Percentiles rank a stretch among this genome's conserved stretches.
Evolutionary conservation across 2,113 vertebrate species (phyloP).

Genomic region (Semnornis frantzii): DNA sequence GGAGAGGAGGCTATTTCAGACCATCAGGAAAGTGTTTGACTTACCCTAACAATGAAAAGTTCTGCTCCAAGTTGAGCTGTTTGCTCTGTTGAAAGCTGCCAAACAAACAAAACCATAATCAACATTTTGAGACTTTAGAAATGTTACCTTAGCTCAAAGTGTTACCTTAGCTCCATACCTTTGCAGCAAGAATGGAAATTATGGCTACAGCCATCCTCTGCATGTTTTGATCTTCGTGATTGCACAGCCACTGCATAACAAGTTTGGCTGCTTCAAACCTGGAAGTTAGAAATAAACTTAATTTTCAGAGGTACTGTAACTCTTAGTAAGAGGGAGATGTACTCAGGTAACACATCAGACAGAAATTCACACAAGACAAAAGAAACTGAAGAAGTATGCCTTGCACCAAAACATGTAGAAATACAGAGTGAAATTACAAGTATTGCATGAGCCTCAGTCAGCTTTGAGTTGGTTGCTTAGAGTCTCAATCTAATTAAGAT

Average conservation of each 20-base stretch:
- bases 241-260: constrained; percentile 99
- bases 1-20: not conserved
- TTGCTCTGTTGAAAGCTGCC: constrained; percentile 95
- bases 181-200: constrained; percentile 97
- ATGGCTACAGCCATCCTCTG: constrained; percentile 99
- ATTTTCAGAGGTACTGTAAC: not conserved
- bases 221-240: constrained; percentile 99
- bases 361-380: not conserved
- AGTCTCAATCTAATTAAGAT: not conserved
- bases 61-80: constrained; percentile 96
- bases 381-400: not conserved
- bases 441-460: not conserved
- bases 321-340: not conserved
- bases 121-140: not conserved
- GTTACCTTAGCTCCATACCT: constrained; percentile 77
- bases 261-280: constrained; percentile 99
- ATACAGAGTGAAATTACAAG: not conserved
- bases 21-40: not conserved
- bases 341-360: not conserved
- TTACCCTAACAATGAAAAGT: constrained; percentile 95
- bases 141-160: not conserved
- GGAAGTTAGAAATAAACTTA: constrained; percentile 15
- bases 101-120: constrained; percentile 40
- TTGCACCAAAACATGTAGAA: not conserved
- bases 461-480: not conserved